Conservation (phyloP, 2,113 vertebrate species). For the Empidonax alnorum region DNA sequence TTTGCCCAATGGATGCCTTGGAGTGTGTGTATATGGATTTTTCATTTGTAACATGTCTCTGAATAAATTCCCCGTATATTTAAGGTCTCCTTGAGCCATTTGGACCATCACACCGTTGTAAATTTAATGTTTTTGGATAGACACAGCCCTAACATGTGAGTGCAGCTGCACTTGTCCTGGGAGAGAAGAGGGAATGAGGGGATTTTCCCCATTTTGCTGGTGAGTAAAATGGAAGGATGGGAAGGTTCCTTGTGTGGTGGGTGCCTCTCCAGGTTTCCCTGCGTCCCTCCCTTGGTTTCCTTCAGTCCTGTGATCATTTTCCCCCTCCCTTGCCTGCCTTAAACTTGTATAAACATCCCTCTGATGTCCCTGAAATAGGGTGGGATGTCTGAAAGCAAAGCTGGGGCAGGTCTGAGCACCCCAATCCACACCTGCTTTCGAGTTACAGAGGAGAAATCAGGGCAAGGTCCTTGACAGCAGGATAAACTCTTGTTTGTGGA, state of each 20-base stretch:
- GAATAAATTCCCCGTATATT: neutral
- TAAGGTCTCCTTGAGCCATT: neutral
- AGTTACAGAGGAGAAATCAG: neutral
- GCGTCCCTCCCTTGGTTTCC: neutral
- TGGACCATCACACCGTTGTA: neutral
- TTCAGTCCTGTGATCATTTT: neutral
- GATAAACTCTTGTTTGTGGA: neutral
- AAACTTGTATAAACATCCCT: neutral
- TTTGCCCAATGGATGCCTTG: conserved; percentile 9
- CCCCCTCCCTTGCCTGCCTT: neutral
- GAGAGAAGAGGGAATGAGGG: neutral
- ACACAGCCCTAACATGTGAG: neutral
- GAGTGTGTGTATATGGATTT: neutral
- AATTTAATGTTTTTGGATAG: neutral
- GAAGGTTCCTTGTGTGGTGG: fast-evolving
- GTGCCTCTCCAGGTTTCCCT: neutral
- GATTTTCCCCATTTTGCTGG: neutral
- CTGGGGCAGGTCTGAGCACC: neutral
- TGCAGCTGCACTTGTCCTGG: neutral
- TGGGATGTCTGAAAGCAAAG: neutral
- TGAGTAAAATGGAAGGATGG: neutral
- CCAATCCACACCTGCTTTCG: neutral
- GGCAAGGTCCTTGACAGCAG: neutral
- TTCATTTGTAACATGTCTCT: neutral
- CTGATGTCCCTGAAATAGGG: neutral